Evolutionary conservation across 2,888 invertebrate genomes (phyloP), one percentile per base, ranked within the genome.

Genomic region (Disparrhopalites patrizii): DNA sequence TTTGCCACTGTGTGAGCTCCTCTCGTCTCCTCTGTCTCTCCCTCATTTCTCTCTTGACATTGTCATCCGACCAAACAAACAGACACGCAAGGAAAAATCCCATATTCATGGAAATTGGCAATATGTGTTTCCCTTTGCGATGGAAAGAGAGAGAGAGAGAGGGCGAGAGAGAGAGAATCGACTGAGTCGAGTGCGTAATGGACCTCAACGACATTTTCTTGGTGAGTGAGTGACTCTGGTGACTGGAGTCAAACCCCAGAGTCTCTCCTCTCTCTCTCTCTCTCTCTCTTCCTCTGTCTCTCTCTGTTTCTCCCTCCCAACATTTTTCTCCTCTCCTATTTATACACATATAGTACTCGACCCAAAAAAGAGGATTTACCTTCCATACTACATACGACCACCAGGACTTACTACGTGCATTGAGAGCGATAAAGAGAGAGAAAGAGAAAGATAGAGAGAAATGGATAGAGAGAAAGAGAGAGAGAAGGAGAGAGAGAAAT

Each of bases 151-250:
- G 55, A 55, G 36, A 20, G 20, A 18, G 54, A 54, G 23, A 23
- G 55, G 23, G n/a, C 2, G 23, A n/a, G 36, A 33, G 20, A 55
- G 55, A 13, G 31, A 27, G 52, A 52, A 18, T 36, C 25, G 15
- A 43, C 36, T 58, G 61, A 66, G 56, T 63, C 67, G 69, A 69
- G 71, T 70, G 73, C 70, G 74, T 75, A 75, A 75, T 75, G 73
- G 74, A 73, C 71, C 73, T 71, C 69, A 69, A 73, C 74, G 74
- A 71, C 74, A 74, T 73, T 73, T 73, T 70, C 74, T 65, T 68
- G 61, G 38, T 58, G 38, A 58, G 38, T 58, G 47, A 47, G 50
- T 61, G 47, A 50, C 51, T 61, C 58, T n/a, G n/a, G n/a, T n/a
- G n/a, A n/a, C n/a, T n/a, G n/a, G n/a, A n/a, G n/a, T n/a, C n/a